Conservation (phyloP, 37 sponge, comb jelly and placozoan species). For the Corticium candelabrum region DNA sequence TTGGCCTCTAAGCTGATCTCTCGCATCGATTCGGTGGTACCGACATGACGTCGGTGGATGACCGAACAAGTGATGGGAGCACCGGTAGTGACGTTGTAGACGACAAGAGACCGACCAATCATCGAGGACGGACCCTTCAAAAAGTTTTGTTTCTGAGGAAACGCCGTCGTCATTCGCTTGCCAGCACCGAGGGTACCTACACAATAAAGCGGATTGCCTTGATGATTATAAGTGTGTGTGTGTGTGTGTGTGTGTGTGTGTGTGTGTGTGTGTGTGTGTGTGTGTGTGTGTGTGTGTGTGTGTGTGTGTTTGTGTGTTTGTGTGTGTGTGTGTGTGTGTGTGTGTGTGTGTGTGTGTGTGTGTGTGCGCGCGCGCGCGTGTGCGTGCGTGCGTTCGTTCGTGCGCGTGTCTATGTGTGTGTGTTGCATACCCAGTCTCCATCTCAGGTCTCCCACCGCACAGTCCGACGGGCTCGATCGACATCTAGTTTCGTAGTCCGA, state of each 20-base stretch:
- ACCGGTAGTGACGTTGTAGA: not conserved
- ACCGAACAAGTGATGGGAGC: not conserved
- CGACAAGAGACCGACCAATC: not conserved
- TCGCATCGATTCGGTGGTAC: not conserved
- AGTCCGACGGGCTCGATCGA: not conserved
- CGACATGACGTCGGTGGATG: not conserved
- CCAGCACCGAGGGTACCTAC: no score
- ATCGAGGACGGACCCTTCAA: not conserved
- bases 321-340: not conserved
- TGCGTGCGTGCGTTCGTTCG: no score
- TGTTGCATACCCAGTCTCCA: not conserved
- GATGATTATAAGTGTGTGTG: no score
- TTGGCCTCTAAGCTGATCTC: not conserved
- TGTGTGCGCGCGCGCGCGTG: not conserved
- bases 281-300: not conserved
- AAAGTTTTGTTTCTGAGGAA: not conserved
- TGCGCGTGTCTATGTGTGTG: no score
- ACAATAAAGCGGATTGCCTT: no score
- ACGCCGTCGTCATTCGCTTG: no score
- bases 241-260: no score
- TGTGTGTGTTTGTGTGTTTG: no score
- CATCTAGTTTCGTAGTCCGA: not conserved
- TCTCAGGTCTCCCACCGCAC: slow-evolving; percentile 3
- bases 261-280: slow-evolving; percentile 5
- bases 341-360: slow-evolving; percentile 5